Percentiles rank a stretch among this genome's conserved stretches.
Evolutionary conservation across 2,888 invertebrate genomes (phyloP).

Genomic region (Aethes cnicana): DNA sequence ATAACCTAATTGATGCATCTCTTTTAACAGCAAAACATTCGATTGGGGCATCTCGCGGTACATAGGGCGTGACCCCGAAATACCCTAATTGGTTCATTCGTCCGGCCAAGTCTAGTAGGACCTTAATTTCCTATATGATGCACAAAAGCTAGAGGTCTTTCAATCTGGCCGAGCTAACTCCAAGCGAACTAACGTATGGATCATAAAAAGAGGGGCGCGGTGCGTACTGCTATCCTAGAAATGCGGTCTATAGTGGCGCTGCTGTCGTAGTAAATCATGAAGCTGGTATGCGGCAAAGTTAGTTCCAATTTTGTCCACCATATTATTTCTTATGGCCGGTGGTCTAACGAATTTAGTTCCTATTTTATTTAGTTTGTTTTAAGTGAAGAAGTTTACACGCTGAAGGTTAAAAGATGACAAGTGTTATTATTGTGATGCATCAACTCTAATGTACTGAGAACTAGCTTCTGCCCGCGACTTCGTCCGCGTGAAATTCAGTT

Average conservation of each 20-base stretch:
- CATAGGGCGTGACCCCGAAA: neutral
- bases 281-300: neutral
- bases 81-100: conserved; percentile 12
- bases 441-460: too few relatives aligned
- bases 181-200: neutral
- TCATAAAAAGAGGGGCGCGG: neutral
- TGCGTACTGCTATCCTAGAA: neutral
- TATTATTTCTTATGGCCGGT: neutral
- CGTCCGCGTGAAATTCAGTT: too few relatives aligned
- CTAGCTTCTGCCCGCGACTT: too few relatives aligned
- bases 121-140: neutral
- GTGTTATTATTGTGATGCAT: too few relatives aligned
- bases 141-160: neutral
- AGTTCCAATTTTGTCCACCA: neutral
- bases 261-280: neutral
- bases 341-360: conserved; percentile 10
- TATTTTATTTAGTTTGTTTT: conserved; percentile 1
- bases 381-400: neutral
- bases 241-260: neutral
- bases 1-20: too few relatives aligned
- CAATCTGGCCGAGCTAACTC: neutral
- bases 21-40: too few relatives aligned
- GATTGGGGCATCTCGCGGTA: neutral
- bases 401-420: conserved; percentile 4
- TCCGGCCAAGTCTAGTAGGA: neutral